Evolutionary conservation across 53 echinoderm and acorn worm species (phyloP).

Genomic region (Zoroaster sp.): DNA sequence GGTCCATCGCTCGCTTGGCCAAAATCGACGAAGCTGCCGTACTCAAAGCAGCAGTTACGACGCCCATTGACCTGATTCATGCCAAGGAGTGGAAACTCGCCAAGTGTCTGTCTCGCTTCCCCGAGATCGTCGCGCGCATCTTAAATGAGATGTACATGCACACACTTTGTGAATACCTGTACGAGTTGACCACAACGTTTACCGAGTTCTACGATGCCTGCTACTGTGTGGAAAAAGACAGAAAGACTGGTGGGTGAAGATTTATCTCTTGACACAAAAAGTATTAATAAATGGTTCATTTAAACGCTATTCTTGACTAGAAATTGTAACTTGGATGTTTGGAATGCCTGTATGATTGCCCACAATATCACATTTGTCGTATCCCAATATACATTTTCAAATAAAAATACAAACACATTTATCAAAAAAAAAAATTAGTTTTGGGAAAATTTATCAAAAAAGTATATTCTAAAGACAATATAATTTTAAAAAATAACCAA

Average conservation of each 20-base stretch:
- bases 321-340: too few relatives aligned
- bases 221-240: slow-evolving; percentile 91
- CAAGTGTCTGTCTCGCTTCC: slow-evolving; percentile 83
- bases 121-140: slow-evolving; percentile 72
- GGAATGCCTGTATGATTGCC: too few relatives aligned
- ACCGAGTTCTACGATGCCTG: slow-evolving; percentile 98
- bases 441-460: too few relatives aligned
- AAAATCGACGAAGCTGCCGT: slow-evolving; percentile 62
- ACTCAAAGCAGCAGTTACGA: slow-evolving; percentile 66
- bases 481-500: too few relatives aligned
- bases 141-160: slow-evolving; percentile 86
- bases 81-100: slow-evolving; percentile 97
- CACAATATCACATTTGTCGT: too few relatives aligned
- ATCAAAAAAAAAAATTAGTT: too few relatives aligned
- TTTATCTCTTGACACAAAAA: too few relatives aligned
- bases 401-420: too few relatives aligned
- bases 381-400: too few relatives aligned
- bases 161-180: slow-evolving; percentile 90
- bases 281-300: too few relatives aligned
- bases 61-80: slow-evolving; percentile 65
- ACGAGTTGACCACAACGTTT: slow-evolving; percentile 94
- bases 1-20: slow-evolving; percentile 91
- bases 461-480: too few relatives aligned
- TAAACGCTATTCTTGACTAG: too few relatives aligned
- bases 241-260: slow-evolving; percentile 73